phyloP scores from a whole-genome alignment of 2,797 vertebrate species.

The Diglossa cyanea region DNA sequence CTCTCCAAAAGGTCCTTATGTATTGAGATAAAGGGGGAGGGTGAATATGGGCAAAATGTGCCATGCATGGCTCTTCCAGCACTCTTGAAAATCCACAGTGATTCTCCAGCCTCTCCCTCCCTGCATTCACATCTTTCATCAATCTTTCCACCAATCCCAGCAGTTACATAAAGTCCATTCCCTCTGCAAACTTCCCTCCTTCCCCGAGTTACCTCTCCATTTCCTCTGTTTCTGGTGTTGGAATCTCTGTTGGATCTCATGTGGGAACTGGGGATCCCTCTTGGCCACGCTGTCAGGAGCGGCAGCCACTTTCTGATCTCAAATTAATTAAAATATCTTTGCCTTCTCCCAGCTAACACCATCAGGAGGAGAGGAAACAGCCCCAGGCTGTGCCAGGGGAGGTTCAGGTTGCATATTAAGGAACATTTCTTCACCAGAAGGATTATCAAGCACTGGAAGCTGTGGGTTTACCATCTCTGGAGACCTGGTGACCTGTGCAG shows the following conservation, averaged over 20 bases:
- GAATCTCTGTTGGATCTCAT: neutral
- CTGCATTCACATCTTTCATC: no score
- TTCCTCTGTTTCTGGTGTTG: rapidly evolving
- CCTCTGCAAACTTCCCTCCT: neutral
- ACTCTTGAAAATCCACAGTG: rapidly evolving
- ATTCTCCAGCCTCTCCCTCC: neutral
- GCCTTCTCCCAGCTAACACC: neutral
- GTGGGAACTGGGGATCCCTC: neutral
- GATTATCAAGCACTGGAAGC: neutral
- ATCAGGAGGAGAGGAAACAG: neutral
- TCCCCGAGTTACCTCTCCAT: neutral
- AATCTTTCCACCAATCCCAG: rapidly evolving
- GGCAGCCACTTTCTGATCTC: rapidly evolving
- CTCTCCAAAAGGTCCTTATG: neutral
- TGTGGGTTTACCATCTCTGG: neutral
- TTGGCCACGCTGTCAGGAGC: rapidly evolving
- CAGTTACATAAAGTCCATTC: neutral
- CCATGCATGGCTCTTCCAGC: rapidly evolving
- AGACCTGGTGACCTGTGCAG: neutral
- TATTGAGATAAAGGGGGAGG: neutral
- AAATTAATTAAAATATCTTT: rapidly evolving
- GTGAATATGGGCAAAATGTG: neutral
- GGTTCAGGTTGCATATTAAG: neutral
- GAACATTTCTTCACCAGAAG: neutral
- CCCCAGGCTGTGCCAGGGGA: neutral